Conservation (phyloP, 2,888 invertebrate species). For the Acanthosoma haemorrhoidale region DNA sequence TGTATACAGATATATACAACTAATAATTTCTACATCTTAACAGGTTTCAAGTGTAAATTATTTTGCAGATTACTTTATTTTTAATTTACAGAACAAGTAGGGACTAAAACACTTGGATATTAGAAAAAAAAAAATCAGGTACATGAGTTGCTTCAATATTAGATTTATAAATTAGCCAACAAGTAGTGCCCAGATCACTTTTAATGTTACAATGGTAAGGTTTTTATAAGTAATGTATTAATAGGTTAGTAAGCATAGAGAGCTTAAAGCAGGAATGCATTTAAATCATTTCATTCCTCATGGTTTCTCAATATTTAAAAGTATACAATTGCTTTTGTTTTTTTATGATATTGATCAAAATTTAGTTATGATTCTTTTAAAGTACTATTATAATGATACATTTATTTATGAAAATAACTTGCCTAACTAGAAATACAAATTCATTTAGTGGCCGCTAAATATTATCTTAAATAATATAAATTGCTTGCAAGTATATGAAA, state of each 20-base stretch:
- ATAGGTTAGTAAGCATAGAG: constrained; percentile 25
- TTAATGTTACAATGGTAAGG: constrained; percentile 17
- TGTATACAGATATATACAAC: constrained; percentile 19
- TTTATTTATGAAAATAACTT: too few relatives aligned
- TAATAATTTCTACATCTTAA: constrained; percentile 22
- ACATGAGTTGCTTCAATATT: constrained; percentile 29
- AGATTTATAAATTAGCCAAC: constrained; percentile 24
- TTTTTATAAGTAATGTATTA: constrained; percentile 24
- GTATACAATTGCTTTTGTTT: not conserved
- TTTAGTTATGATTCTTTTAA: not conserved
- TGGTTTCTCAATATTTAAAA: not conserved
- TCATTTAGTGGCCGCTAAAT: not conserved
- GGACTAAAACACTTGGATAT: constrained; percentile 23
- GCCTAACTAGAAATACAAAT: not conserved
- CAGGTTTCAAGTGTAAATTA: constrained; percentile 10
- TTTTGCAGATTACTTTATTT: constrained; percentile 15
- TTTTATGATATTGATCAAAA: not conserved
- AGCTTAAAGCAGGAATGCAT: constrained; percentile 25
- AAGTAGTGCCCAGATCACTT: constrained; percentile 28
- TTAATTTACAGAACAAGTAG: constrained; percentile 28
- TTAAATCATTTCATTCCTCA: not conserved
- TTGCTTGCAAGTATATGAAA: constrained; percentile 12
- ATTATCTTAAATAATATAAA: not conserved
- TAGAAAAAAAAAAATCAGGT: constrained; percentile 25
- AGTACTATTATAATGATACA: too few relatives aligned